These are phyloP conservation scores for Hymenopus coronatus DNA, from an alignment of 2,888 invertebrate genomes.

Conservation along the genomic window DNA sequence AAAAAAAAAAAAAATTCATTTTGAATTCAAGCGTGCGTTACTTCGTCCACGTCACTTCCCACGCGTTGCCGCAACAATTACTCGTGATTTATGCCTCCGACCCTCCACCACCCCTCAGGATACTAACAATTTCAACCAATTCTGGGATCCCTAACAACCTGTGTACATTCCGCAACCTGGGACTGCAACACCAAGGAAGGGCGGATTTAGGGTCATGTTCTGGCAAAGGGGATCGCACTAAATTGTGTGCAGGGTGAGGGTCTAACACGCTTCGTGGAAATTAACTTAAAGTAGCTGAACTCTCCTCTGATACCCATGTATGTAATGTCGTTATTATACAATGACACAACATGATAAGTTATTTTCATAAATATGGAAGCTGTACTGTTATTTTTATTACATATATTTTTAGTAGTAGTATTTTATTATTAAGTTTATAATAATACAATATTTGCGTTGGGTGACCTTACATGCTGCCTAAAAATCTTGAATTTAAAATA, in stretches of 20 bases:
- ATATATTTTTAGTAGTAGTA: too few relatives aligned
- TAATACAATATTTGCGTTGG: too few relatives aligned
- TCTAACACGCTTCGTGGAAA: not conserved
- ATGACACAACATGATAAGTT: too few relatives aligned
- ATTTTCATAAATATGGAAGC: too few relatives aligned
- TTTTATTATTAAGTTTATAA: too few relatives aligned
- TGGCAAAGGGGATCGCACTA: not conserved
- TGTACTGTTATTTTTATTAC: too few relatives aligned
- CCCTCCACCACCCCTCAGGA: not conserved
- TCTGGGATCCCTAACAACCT: not conserved
- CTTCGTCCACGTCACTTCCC: not conserved
- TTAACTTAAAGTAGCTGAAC: not conserved
- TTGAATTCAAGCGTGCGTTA: not conserved
- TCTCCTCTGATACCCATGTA: too few relatives aligned
- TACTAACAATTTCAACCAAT: slow-evolving; percentile 1
- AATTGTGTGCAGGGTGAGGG: not conserved
- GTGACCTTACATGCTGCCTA: too few relatives aligned
- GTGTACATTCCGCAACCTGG: not conserved
- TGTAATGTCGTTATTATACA: too few relatives aligned
- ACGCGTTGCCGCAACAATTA: not conserved
- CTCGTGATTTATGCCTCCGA: not conserved
- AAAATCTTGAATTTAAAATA: too few relatives aligned
- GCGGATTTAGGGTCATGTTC: not conserved
- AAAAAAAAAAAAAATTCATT: too few relatives aligned
- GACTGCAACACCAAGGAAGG: not conserved